phyloP scores from a whole-genome alignment of 2,888 invertebrate species.

The Habrosyne pyritoides region DNA sequence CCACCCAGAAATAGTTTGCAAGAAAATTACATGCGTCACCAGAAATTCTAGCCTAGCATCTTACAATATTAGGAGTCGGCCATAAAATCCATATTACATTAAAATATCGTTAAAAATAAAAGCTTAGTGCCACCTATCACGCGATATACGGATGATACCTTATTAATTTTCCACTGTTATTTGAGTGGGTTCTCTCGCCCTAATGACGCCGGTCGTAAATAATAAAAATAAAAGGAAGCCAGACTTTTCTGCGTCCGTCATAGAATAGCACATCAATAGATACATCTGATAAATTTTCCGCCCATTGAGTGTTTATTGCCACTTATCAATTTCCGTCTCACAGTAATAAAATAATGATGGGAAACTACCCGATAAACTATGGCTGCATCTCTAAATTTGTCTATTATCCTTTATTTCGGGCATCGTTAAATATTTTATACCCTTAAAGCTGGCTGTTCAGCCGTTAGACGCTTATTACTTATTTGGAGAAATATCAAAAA shows the following conservation, averaged over 20 bases:
- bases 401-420: conserved; percentile 63
- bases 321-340: conserved; percentile 46
- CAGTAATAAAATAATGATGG: conserved; percentile 60
- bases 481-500: background rate
- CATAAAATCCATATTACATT: background rate
- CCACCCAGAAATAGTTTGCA: no score
- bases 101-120: background rate
- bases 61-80: background rate
- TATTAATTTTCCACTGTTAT: no score
- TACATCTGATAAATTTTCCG: conserved; percentile 34
- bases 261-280: conserved; percentile 5
- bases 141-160: background rate
- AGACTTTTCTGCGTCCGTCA: conserved; percentile 11
- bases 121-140: background rate
- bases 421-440: conserved; percentile 68
- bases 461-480: conserved; percentile 6
- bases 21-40: no score
- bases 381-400: conserved; percentile 52
- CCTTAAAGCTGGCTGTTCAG: conserved; percentile 45
- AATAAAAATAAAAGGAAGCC: background rate
- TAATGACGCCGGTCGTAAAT: background rate
- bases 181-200: background rate
- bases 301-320: conserved; percentile 45
- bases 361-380: conserved; percentile 53
- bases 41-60: no score